Evolutionary conservation across 2,797 vertebrate genomes (phyloP).

Genomic region (Oophaga sylvatica): DNA sequence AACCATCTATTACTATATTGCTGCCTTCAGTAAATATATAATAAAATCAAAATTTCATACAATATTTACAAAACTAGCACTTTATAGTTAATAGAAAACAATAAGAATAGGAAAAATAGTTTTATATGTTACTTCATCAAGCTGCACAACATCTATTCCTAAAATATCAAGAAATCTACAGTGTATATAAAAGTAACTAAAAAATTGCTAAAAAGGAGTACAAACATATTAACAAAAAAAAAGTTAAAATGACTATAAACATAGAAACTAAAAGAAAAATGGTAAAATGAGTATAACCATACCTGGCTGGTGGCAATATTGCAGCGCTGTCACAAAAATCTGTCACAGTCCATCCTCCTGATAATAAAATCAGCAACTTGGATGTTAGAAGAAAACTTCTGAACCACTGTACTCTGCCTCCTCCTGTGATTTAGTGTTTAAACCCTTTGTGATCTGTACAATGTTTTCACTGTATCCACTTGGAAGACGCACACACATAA

Average conservation of each 20-base stretch:
- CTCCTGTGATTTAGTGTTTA: not conserved
- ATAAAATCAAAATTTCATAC: not conserved
- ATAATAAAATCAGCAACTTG: conserved; percentile 18
- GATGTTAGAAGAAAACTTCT: not conserved
- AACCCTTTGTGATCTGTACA: conserved; percentile 20
- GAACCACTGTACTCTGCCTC: not conserved
- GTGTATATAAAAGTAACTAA: not conserved
- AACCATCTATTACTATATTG: not conserved
- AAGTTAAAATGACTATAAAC: not conserved
- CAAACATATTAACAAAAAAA: not conserved
- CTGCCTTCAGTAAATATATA: not conserved
- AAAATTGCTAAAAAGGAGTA: not conserved
- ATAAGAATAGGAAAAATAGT: not conserved
- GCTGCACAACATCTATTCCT: not conserved
- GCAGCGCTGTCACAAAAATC: conserved; percentile 35
- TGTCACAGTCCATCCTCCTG: conserved; percentile 51
- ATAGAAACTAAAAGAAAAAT: not conserved
- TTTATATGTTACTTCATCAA: not conserved
- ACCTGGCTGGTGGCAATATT: conserved; percentile 44
- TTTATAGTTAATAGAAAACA: not conserved
- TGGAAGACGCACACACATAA: not conserved
- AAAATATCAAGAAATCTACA: not conserved
- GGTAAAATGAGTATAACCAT: not conserved
- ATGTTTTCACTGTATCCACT: conserved; percentile 39
- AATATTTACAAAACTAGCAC: not conserved